Evolutionary conservation across 2,888 invertebrate species (phyloP).

Genomic region (Argyresthia goedartella): DNA sequence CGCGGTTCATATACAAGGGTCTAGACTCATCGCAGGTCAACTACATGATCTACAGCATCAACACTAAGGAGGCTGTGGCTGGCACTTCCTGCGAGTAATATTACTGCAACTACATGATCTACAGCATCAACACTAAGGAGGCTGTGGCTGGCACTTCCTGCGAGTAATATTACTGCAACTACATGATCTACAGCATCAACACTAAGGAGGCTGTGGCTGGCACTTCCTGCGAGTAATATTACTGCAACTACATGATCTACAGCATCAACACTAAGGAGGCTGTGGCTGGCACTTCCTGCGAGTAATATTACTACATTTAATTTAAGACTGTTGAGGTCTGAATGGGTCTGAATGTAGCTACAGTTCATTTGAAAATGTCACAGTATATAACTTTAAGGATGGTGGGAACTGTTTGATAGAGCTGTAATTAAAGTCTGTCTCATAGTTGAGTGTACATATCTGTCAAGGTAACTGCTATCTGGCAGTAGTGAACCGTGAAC

Average conservation of each 20-base stretch:
- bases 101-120: slow-evolving; percentile 69
- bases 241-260: slow-evolving; percentile 74
- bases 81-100: slow-evolving; percentile 61
- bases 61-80: slow-evolving; percentile 64
- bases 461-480: too few species aligned
- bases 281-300: slow-evolving; percentile 69
- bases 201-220: slow-evolving; percentile 69
- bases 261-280: slow-evolving; percentile 66
- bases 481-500: too few species aligned
- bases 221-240: slow-evolving; percentile 50
- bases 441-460: too few species aligned
- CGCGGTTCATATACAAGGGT: slow-evolving; percentile 75
- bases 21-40: slow-evolving; percentile 78
- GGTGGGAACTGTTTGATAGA: too few species aligned
- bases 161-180: slow-evolving; percentile 59
- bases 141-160: slow-evolving; percentile 72
- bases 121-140: slow-evolving; percentile 63
- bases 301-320: slow-evolving; percentile 7
- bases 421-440: too few species aligned
- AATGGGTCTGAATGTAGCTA: too few species aligned
- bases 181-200: slow-evolving; percentile 70
- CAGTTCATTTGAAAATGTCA: too few species aligned
- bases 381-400: too few species aligned
- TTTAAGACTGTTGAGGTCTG: too few species aligned
- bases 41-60: slow-evolving; percentile 73